These are phyloP conservation scores for Microplitis deprimator DNA, from an alignment of 2,888 invertebrate genomes.

Conservation along the genomic window DNA sequence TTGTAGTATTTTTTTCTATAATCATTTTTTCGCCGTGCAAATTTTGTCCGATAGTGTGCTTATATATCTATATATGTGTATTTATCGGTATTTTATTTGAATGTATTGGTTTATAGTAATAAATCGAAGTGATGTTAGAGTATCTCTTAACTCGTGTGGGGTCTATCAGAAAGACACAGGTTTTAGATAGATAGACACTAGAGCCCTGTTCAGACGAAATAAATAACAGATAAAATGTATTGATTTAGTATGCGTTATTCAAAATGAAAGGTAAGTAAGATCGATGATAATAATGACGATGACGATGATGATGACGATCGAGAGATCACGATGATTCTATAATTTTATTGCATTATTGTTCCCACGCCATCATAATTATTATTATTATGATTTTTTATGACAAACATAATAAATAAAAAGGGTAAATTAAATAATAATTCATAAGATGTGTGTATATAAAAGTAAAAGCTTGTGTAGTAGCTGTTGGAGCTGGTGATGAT, in stretches of 20 bases:
- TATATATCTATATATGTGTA: neutral
- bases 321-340: neutral
- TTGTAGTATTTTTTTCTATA: neutral
- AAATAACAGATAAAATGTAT: neutral
- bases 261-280: neutral
- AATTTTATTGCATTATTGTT: neutral
- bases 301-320: neutral
- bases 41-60: neutral
- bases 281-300: neutral
- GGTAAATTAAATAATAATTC: too few species aligned
- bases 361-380: neutral
- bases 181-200: neutral
- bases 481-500: too few species aligned
- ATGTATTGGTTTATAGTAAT: conserved; percentile 44
- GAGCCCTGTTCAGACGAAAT: neutral
- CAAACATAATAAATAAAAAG: too few species aligned
- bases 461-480: too few species aligned
- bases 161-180: conserved; percentile 59
- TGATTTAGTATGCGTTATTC: neutral
- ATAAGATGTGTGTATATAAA: too few species aligned
- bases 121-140: conserved; percentile 62
- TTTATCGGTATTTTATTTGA: too few species aligned
- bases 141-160: conserved; percentile 62
- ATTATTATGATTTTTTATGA: neutral
- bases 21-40: neutral